These are phyloP conservation scores for Epinephelus lanceolatus DNA, from an alignment of 2,113 vertebrate species.

Conservation along the genomic window DNA sequence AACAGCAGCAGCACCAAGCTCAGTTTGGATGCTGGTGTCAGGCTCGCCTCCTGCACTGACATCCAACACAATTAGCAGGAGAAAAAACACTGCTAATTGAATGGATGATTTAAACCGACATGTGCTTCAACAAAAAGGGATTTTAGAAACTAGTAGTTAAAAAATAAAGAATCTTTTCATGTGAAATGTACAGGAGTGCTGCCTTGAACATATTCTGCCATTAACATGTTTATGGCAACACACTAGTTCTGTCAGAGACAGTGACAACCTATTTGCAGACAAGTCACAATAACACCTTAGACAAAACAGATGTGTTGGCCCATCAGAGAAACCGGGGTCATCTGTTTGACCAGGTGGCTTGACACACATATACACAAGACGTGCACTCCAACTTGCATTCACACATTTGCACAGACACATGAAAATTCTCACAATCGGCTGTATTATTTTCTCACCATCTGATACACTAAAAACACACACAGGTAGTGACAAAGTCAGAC, in stretches of 20 bases:
- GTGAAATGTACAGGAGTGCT: background rate
- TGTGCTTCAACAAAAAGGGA: conserved; percentile 3
- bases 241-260: background rate
- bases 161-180: background rate
- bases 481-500: conserved; percentile 7
- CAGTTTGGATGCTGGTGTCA: conserved; percentile 45
- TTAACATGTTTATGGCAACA: background rate
- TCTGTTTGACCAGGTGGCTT: conserved; percentile 42
- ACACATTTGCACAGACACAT: conserved; percentile 23
- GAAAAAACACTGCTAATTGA: background rate
- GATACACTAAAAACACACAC: conserved; percentile 26
- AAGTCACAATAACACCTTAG: conserved; percentile 1
- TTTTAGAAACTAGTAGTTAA: background rate
- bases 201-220: background rate
- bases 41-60: conserved; percentile 19
- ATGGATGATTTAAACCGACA: background rate
- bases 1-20: conserved; percentile 56
- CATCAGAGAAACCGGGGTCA: conserved; percentile 12
- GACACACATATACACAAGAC: conserved; percentile 26
- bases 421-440: conserved; percentile 10
- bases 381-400: conserved; percentile 9
- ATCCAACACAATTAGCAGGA: conserved; percentile 5
- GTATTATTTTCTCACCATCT: conserved; percentile 38
- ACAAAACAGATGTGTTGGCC: conserved; percentile 39
- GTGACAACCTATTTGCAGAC: conserved; percentile 3